These are phyloP conservation scores for Hypena proboscidalis DNA, from an alignment of 2,888 invertebrate species.

Conservation along the genomic window DNA sequence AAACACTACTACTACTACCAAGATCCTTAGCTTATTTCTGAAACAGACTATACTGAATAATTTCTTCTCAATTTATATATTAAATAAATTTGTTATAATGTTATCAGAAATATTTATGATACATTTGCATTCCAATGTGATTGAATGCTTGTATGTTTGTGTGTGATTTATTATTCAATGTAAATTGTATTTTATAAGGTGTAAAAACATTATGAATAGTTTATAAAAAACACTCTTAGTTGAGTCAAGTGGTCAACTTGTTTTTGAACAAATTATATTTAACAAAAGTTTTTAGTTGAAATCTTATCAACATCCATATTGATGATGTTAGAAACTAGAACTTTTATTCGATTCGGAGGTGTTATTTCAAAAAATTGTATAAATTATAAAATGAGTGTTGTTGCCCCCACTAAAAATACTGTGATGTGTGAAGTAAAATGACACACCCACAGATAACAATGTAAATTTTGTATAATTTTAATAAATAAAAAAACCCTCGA, in stretches of 20 bases:
- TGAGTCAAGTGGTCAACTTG: conserved; percentile 30
- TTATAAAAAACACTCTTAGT: conserved; percentile 33
- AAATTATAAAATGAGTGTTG: conserved; percentile 61
- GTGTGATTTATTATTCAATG: conserved; percentile 48
- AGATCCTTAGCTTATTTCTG: too few species aligned
- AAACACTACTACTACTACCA: too few species aligned
- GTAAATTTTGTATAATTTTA: conserved; percentile 68
- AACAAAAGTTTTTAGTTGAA: conserved; percentile 19
- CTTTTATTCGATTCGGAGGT: too few species aligned
- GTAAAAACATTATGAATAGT: conserved; percentile 53
- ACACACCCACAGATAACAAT: conserved; percentile 50
- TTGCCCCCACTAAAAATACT: conserved; percentile 57
- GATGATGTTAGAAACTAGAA: too few species aligned
- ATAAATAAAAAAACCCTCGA: conserved; percentile 57
- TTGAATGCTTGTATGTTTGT: conserved; percentile 41
- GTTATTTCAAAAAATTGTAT: conserved; percentile 56
- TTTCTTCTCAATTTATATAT: too few species aligned
- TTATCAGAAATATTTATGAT: conserved; percentile 27
- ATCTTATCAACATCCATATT: conserved; percentile 26
- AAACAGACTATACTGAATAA: too few species aligned
- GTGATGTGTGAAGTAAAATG: conserved; percentile 57
- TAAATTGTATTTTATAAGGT: conserved; percentile 71
- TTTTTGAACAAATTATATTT: conserved; percentile 23
- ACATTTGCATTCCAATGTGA: conserved; percentile 40
- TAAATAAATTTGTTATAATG: too few species aligned